Percentiles rank a stretch among this genome's conserved stretches.
Evolutionary conservation across 2,113 vertebrate species (phyloP).

Genomic region (Phaetusa simplex): DNA sequence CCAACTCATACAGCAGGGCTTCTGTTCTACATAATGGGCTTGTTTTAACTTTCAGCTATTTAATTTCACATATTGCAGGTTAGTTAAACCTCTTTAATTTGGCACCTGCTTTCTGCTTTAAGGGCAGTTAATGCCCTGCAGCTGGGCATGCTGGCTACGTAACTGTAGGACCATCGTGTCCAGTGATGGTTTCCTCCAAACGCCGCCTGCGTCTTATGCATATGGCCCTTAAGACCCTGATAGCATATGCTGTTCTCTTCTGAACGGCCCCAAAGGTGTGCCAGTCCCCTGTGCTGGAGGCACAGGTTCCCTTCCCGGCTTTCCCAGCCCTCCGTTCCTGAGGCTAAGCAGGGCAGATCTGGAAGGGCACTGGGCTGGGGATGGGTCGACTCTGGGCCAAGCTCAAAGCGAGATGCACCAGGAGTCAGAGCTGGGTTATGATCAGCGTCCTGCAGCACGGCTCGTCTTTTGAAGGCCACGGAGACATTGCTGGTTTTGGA

Average conservation of each 20-base stretch:
- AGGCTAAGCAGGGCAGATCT: not conserved
- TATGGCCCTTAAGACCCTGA: fast-evolving
- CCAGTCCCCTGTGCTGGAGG: not conserved
- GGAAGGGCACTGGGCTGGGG: not conserved
- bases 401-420: fast-evolving
- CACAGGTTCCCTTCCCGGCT: not conserved
- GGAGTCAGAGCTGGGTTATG: fast-evolving
- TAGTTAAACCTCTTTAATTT: not conserved
- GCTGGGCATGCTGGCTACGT: not conserved
- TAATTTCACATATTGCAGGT: not conserved
- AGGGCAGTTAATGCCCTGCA: not conserved
- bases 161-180: not conserved
- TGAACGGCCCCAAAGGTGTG: not conserved
- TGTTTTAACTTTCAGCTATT: not conserved
- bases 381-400: fast-evolving
- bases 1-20: not conserved
- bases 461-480: not conserved
- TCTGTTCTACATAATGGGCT: not conserved
- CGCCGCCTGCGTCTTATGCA: fast-evolving
- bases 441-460: fast-evolving
- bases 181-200: not conserved
- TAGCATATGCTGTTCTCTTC: not conserved
- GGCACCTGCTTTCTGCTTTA: not conserved
- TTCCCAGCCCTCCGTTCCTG: not conserved
- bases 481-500: not conserved